phyloP scores from a whole-genome alignment of 64 coral and sea anemone species.

The Montipora efflorescens region DNA sequence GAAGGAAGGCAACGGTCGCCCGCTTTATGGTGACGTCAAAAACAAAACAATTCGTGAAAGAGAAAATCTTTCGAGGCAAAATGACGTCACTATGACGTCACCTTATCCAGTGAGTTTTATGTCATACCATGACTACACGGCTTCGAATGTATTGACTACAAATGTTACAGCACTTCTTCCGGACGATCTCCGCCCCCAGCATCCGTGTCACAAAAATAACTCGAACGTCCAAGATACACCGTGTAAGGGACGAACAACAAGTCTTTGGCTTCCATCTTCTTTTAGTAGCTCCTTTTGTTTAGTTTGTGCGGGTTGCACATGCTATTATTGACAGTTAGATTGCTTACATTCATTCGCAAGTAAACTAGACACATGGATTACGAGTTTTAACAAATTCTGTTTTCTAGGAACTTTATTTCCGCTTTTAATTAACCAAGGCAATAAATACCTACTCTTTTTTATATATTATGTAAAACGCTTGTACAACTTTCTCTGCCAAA shows the following conservation, averaged over 20 bases:
- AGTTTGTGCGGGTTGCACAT: constrained; percentile 56
- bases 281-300: constrained; percentile 4
- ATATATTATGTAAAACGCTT: background rate
- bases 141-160: background rate
- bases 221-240: too few species aligned
- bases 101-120: background rate
- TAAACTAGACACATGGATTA: too few species aligned
- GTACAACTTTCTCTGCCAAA: background rate
- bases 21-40: background rate
- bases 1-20: background rate
- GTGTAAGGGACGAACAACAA: background rate
- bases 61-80: background rate
- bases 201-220: background rate
- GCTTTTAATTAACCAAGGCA: background rate
- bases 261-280: background rate
- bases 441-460: background rate
- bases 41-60: background rate
- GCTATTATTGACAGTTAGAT: background rate
- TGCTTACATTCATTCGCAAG: too few species aligned
- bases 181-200: background rate
- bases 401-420: background rate
- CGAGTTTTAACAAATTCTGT: too few species aligned
- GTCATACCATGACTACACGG: background rate
- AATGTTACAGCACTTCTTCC: too few species aligned
- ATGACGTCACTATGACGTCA: constrained; percentile 10